Evolutionary conservation across 2,797 vertebrate species (phyloP), one percentile per base, ranked within the genome.

Genomic region (Diplodus sargus): DNA sequence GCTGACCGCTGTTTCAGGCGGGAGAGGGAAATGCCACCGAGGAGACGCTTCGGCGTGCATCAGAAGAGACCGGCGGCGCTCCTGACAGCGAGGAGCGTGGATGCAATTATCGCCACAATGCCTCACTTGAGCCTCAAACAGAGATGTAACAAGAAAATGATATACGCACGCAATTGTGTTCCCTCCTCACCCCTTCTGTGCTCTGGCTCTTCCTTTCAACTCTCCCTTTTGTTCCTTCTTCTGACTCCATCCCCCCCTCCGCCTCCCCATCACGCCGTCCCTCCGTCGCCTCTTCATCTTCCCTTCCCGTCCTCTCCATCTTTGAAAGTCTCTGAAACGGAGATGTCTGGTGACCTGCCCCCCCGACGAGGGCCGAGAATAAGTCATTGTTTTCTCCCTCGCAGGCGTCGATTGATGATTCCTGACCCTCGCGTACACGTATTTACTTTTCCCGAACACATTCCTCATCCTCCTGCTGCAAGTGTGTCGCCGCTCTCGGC

Each of bases 291-390:
- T 76, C 83, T 81, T 76, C 78, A 82, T 90, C 85, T 82, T 52
- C 70, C 60, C 39, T 59, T 59, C 65, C 73, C 23, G 22, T 23
- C 71, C 65, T 71, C 60, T 53, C 42, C 74, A 76, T 70, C 83
- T 81, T 80, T 84, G 81, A 80, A 82, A 82, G 34, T 45, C 80
- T 81, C 83, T 83, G 79, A 86, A 77, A 85, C 73, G 72, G 78
- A 86, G 87, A 85, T 83, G 56, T 25, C 76, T 77, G 23, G 34
- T 20, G 82, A 84, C 65, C 65, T 70, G 74, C 62, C 52, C 52
- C 52, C 34, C 54, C n/a, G 23, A 62, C 22, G n/a, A 73, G 48
- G 59, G 72, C 84, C 68, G 54, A 57, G 62, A 76, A 60, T 23
- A 51, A 58, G 25, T 69, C 22, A 20, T 75, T 78, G 22, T 82